phyloP scores from a whole-genome alignment of 2,888 invertebrate species.

The Carcina quercana region DNA sequence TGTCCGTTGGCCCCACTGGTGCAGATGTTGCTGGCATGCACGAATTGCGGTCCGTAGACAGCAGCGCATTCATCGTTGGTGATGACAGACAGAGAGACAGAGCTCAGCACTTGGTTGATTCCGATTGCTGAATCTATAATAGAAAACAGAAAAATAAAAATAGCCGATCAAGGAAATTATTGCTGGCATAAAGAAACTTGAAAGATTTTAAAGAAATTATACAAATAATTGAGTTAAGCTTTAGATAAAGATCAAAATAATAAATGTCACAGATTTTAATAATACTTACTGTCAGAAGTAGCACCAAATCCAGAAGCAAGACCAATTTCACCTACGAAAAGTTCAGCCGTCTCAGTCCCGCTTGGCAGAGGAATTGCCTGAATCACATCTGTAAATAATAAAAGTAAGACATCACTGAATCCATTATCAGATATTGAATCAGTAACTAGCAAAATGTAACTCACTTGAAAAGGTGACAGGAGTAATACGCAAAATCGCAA shows the following conservation, averaged over 20 bases:
- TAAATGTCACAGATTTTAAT: neutral
- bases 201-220: too few species aligned
- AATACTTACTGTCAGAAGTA: slow-evolving; percentile 24
- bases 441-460: neutral
- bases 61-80: slow-evolving; percentile 27
- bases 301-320: slow-evolving; percentile 43
- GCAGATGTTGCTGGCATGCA: slow-evolving; percentile 33
- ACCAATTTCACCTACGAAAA: slow-evolving; percentile 27
- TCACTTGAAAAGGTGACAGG: slow-evolving; percentile 23
- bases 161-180: too few species aligned
- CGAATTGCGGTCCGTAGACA: slow-evolving; percentile 20
- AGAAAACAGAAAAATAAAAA: too few species aligned
- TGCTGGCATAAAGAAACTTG: too few species aligned
- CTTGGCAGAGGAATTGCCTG: slow-evolving; percentile 25
- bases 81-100: slow-evolving; percentile 33
- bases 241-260: too few species aligned
- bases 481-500: slow-evolving; percentile 28
- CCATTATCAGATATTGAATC: too few species aligned
- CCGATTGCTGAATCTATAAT: too few species aligned
- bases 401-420: too few species aligned
- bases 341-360: slow-evolving; percentile 24
- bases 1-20: slow-evolving; percentile 32
- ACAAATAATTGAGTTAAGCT: too few species aligned
- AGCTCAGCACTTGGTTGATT: slow-evolving; percentile 28
- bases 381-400: slow-evolving; percentile 25